Evolutionary conservation across 2,113 vertebrate genomes (phyloP), one percentile per base, ranked within the genome.

Genomic region (Laterallus jamaicensis): DNA sequence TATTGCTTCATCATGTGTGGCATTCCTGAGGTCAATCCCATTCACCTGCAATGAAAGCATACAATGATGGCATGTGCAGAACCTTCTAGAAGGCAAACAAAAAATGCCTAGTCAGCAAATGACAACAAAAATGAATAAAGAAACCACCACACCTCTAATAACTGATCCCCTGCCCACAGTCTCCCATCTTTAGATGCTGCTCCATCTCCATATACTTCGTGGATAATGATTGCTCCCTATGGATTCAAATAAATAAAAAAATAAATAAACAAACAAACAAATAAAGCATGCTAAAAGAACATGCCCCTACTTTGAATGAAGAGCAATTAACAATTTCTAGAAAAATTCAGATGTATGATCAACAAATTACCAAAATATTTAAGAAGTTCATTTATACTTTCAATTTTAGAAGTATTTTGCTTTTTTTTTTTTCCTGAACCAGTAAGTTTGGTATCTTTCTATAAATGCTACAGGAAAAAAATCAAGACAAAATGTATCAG

Each of bases 171-270:
- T 83, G 99, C 99, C 99, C 99, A 99, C 1, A 99, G 98, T 50
- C 99, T 97, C 75, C 99, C 99, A 83, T 99, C 99, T 98, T 99
- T 99, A 69, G 98, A 99, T 28, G 99, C 99, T 50, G 99, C 99
- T 80, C 99, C 99, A 96, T 99, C 99, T 97, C 99, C 99, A 82
- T 99, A 99, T 5, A 99, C 99, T 96, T 99, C 99, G 32, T 99
- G 99, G 92, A 99, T 99, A 93, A 99, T 99, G 94, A 99, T 99
- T 81, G 99, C 98, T 56, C 99, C 99, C 99, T 99, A 95, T 54
- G 39, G 64, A 82, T 20, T 22, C 4, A 75, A 84, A 92, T 55
- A 95, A 68, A 80, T 42, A 37, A 18, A 83, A 94, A 85, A 74
- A 82, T 17, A 82, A 62, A 62, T 5, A 19, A 8, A 47, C 55